Evolutionary conservation across 2,888 invertebrate genomes (phyloP), one percentile per base, ranked within the genome.

Genomic region (Cerastis leucographa): DNA sequence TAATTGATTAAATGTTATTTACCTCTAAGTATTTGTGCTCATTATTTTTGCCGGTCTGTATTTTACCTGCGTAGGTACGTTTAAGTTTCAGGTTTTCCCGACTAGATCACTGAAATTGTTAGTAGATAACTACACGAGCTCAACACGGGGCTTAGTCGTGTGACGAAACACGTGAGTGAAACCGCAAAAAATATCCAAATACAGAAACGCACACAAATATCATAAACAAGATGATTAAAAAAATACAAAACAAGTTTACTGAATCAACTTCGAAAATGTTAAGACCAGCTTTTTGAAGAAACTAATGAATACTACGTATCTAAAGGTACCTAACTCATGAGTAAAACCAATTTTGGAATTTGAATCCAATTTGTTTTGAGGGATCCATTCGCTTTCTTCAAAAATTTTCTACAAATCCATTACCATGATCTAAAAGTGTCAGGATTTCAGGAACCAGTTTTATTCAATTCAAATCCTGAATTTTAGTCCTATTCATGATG

Each of bases 41-140:
- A 66, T 74, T 14, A 40, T 22, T 40, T n/a, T 65, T 56, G 4
- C 25, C 29, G 19, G 25, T 66, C 22, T 59, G 9, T 59, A 29
- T 22, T 7, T 54, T 65, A 74, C 46, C 22, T n/a, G n/a, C n/a
- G n/a, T 59, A 12, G 0, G 11, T 46, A 66, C 2, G 46, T 59
- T 59, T 75, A 25, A 29, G n/a, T 14, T 75, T 59, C 67, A 76
- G 42, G n/a, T 42, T 49, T 75, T 35, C 4, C 29, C 17, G n/a
- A 35, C 25, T 74, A 49, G n/a, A 59, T 49, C 2, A 42, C 40
- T 49, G 40, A 40, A 76, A 42, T 64, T 44, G 17, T 42, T 25
- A 64, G n/a, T 42, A 64, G 44, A 17, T 42, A 64, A 40, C 35
- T 22, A 42, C 42, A 42, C 64, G 40, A 42, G 6, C 9, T 40